phyloP scores from a whole-genome alignment of 2,797 vertebrate species.

The Heliangelus exortis region DNA sequence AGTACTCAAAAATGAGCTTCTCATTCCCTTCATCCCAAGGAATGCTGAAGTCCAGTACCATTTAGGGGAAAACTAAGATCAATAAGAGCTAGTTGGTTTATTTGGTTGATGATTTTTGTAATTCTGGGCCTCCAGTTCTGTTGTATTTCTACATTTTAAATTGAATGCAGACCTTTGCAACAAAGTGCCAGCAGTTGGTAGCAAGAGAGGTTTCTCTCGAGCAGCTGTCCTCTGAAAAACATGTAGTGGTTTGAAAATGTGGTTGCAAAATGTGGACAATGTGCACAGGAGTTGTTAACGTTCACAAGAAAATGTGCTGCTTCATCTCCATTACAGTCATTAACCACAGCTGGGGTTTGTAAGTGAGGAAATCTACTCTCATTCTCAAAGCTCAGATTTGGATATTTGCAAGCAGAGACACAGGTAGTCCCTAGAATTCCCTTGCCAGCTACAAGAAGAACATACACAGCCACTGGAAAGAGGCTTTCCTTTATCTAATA shows the following conservation, averaged over 20 bases:
- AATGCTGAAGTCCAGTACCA: slow-evolving; percentile 25
- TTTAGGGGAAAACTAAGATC: slow-evolving; percentile 11
- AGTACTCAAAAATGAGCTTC: slow-evolving; percentile 57
- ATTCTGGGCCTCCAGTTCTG: not conserved
- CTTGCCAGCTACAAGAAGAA: not conserved
- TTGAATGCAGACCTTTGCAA: slow-evolving; percentile 29
- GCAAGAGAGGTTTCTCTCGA: slow-evolving; percentile 38
- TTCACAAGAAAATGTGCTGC: slow-evolving; percentile 39
- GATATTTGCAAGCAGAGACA: not conserved
- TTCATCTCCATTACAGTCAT: slow-evolving; percentile 47
- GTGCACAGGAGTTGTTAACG: slow-evolving; percentile 49
- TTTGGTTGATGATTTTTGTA: slow-evolving; percentile 10
- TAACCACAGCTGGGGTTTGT: slow-evolving; percentile 44
- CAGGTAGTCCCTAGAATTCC: slow-evolving; percentile 38
- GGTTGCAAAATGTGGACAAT: slow-evolving; percentile 59
- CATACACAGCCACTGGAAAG: not conserved
- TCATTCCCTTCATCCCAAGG: slow-evolving; percentile 39
- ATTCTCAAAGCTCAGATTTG: slow-evolving; percentile 18
- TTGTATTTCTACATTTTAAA: slow-evolving; percentile 39
- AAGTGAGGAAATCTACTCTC: not conserved
- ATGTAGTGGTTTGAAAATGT: slow-evolving; percentile 55
- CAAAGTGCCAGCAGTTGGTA: slow-evolving; percentile 58
- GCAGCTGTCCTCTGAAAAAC: slow-evolving; percentile 54
- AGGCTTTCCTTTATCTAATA: not conserved
- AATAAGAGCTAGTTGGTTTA: slow-evolving; percentile 49